Evolutionary conservation across 2,888 invertebrate species (phyloP), one percentile per base, ranked within the genome.

Genomic region (Drosophila helvetica): DNA sequence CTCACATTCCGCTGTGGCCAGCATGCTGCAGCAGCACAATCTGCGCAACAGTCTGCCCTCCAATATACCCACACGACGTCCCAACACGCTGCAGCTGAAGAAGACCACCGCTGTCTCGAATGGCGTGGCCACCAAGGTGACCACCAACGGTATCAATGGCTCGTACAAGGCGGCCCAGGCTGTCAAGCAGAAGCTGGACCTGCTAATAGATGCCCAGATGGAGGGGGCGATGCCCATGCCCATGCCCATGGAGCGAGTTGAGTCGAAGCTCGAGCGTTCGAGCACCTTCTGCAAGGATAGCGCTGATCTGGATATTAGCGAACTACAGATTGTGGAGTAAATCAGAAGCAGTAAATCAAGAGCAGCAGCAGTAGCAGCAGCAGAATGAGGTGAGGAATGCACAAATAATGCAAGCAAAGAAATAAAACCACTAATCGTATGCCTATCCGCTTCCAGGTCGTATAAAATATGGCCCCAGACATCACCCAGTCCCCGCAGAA

Each of bases 241-340:
- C 62, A 76, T 71, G n/a, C 65, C 61, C 48, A 58, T 52, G 59
- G 72, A 75, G 10, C 79, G 70, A 10, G 78, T 77, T 15, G 84
- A 86, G 65, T 89, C 91, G 38, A 92, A 92, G 78, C 80, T 92
- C 67, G 92, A 92, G 74, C 88, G 92, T 25, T 92, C 92, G n/a
- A 92, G 92, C 78, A 92, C 92, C 38, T 92, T 92, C 69, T 92
- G 92, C 84, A 92, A 92, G 75, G 92, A 92, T 60, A 86, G 86
- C 61, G 91, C 92, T 74, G 91, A 92, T 65, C 33, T 90, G 67
- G 92, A 92, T 61, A 69, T 89, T 15, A 86, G 90, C 55, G 92
- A 92, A 57, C 81, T 92, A 75, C 91, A 92, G 77, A 91, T 92
- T 69, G 90, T 92, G 66, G 92, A 92, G 83, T 92, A 90, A 0